Evolutionary conservation across 2,888 invertebrate genomes (phyloP), one percentile per base, ranked within the genome.

Genomic region (Perizoma affinitatum): DNA sequence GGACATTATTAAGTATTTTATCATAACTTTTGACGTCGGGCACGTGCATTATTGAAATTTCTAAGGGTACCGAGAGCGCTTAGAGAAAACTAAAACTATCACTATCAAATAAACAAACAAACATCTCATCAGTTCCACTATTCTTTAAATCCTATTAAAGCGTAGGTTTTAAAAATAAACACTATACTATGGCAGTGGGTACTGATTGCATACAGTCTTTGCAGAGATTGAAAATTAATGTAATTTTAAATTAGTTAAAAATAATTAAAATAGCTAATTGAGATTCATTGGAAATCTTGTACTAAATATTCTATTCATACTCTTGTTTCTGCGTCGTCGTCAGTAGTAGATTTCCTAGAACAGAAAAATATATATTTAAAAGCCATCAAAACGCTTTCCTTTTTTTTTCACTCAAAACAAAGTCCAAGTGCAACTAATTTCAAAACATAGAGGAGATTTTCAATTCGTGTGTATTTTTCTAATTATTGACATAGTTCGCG

Each of bases 221-320:
- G 82, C 79, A 72, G 70, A 77, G 83, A 85, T 77, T n/a, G 78
- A 82, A 80, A 71, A 64, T 74, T 80, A 80, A 58, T 70, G 9
- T 67, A 69, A 70, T 64, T 65, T 70, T 70, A 70, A 70, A 74
- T 69, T 75, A 72, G 72, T 69, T 73, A 71, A 73, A 77, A 78
- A 22, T 22, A 22, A 22, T 77, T 79, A 79, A 80, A 79, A 78
- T 80, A 83, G 73, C 86, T 89, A 88, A 85, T 80, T 92, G 91
- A 92, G 91, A 91, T 87, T 90, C 90, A 90, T 87, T 90, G 90
- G 91, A 90, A 89, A 90, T 83, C 88, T 90, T 90, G 88, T 89
- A 88, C 86, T 87, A 33, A 88, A 43, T 45, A 82, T 77, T 71
- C 50, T 72, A 66, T 67, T 83, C 79, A 93, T 58, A 93, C 93